Conservation (phyloP, 1,140 invertebrate species). For the Neocloeon triangulifer region DNA sequence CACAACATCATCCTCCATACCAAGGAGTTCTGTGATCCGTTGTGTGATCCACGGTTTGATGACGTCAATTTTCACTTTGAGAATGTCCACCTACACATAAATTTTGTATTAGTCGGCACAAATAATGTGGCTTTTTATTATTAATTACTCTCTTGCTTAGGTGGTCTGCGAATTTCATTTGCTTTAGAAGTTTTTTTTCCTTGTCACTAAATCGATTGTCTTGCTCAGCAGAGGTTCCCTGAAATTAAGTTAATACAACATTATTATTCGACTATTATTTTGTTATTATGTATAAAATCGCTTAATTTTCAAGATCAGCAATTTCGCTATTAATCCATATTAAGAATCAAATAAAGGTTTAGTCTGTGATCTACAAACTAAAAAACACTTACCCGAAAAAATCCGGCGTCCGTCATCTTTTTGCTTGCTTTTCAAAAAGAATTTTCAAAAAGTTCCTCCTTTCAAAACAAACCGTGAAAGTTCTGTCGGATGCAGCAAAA, state of each 20-base stretch:
- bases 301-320: background rate
- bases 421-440: too few relatives aligned
- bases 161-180: conserved; percentile 93
- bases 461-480: too few relatives aligned
- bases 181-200: conserved; percentile 95
- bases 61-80: conserved; percentile 91
- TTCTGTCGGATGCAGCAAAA: too few relatives aligned
- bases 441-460: too few relatives aligned
- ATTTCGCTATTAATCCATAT: background rate
- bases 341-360: background rate
- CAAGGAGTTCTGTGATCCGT: conserved; percentile 83
- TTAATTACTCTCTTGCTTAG: conserved; percentile 60
- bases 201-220: conserved; percentile 98
- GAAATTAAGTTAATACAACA: conserved; percentile 11
- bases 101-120: background rate
- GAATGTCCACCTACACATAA: conserved; percentile 76
- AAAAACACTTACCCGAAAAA: conserved; percentile 20
- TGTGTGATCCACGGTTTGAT: conserved; percentile 98
- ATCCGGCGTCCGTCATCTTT: conserved; percentile 27
- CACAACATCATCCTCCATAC: conserved; percentile 95
- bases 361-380: background rate
- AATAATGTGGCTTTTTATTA: conserved; percentile 1
- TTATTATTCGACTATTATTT: background rate
- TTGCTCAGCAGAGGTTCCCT: conserved; percentile 96
- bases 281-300: background rate